Base-by-base conservation (phyloP, 2,888 invertebrate genomes). In the Rhagonycha fulva region DNA sequence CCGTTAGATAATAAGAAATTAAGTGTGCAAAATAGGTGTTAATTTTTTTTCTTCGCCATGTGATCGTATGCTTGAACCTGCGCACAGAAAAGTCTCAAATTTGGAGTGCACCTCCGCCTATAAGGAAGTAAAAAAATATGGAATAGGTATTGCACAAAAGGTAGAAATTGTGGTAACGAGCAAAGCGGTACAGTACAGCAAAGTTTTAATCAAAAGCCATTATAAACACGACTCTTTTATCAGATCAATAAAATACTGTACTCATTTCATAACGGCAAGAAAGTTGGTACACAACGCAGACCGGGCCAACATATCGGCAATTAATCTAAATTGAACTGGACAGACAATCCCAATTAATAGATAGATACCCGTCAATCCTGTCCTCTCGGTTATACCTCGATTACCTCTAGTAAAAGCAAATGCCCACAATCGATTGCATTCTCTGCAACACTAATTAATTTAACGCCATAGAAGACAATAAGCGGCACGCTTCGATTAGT, bases 321-420 rank as follows among this genome's bases (percentile, higher is more conserved):
- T 86, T 86, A 86, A 86, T 86, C 86, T 86, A 86, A 86, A 86
- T 86, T 85, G 85, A 86, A 83, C 83, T 82, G 81, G 84, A 84
- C 85, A 85, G 84, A 84, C 84, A 84, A 84, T 84, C 84, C 85
- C 84, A 85, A 85, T 85, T 85, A 85, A 85, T 85, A 85, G 84
- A 85, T 83, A 70, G 78, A 78, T 74, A 66, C 76, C 72, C 78
- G 75, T 78, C 76, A 78, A 71, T 73, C 71, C 75, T 71, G 70
- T 32, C 68, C 71, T 75, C 70, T 72, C 72, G 70, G 73, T 77
- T 78, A 76, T 67, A 75, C 73, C 67, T 32, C 67, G 19, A 47
- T 32, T 70, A 62, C 74, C 70, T 70, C 70, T 67, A 60, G 60
- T 63, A 60, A 24, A 66, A 70, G 70, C 70, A 75, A 69, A 76